Percentiles rank a stretch among this genome's conserved stretches.
These are phyloP conservation scores for Sphaerodactylus townsendi DNA, from an alignment of 2,113 vertebrate genomes.

Conservation along the genomic window DNA sequence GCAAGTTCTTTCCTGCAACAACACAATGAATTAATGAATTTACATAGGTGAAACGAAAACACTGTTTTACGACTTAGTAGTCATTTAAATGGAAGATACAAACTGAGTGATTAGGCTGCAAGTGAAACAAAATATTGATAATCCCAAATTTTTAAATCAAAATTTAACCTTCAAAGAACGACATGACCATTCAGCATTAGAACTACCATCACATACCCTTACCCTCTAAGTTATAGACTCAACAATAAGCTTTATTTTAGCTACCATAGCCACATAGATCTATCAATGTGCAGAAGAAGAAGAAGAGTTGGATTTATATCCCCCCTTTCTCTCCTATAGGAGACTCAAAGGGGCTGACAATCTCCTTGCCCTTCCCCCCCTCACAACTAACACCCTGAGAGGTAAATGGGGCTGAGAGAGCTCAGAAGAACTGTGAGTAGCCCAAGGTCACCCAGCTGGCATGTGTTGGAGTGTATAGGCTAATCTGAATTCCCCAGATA, in stretches of 20 bases:
- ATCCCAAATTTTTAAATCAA: not conserved
- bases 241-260: not conserved
- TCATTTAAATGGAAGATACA: not conserved
- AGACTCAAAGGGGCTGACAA: too few species aligned
- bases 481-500: too few species aligned
- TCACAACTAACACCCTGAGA: too few species aligned
- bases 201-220: not conserved
- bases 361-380: too few species aligned
- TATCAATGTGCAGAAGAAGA: too few species aligned
- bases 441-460: too few species aligned
- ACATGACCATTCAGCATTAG: not conserved
- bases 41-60: not conserved
- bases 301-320: too few species aligned
- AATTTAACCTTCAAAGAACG: not conserved
- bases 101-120: not conserved
- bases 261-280: not conserved
- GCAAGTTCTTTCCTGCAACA: constrained; percentile 81
- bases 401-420: too few species aligned
- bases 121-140: not conserved
- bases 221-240: not conserved
- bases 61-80: not conserved
- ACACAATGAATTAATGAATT: not conserved
- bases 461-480: too few species aligned
- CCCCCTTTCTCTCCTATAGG: too few species aligned
- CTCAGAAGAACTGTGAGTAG: too few species aligned